phyloP scores from a whole-genome alignment of 2,797 vertebrate genomes.

The Pogoniulus pusillus region DNA sequence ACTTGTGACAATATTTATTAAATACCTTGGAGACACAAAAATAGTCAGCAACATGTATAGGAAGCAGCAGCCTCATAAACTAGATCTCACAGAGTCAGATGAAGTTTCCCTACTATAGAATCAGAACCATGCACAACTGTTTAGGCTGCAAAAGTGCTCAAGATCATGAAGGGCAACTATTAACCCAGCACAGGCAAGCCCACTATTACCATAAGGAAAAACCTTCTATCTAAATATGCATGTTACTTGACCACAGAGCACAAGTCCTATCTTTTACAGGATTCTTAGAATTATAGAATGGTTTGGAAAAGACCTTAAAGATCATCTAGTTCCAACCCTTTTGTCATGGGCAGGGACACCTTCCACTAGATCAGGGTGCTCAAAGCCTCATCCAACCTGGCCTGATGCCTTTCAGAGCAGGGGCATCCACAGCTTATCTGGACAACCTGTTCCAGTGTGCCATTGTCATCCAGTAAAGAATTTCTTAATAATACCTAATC shows the following conservation, averaged over 20 bases:
- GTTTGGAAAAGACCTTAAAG: no score
- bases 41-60: not conserved
- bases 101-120: not conserved
- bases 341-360: no score
- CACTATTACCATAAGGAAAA: not conserved
- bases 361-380: no score
- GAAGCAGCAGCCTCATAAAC: not conserved
- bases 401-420: no score
- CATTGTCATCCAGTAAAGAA: not conserved
- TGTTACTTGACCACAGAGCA: not conserved
- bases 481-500: not conserved
- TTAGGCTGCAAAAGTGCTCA: not conserved
- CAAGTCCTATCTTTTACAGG: not conserved
- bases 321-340: no score
- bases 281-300: not conserved
- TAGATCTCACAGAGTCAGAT: not conserved
- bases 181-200: no score
- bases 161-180: no score
- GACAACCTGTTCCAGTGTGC: not conserved
- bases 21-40: not conserved
- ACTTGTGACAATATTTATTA: not conserved
- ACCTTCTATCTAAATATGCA: not conserved
- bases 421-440: no score
- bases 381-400: no score
- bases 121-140: not conserved